Evolutionary conservation across 2,113 vertebrate genomes (phyloP).

Genomic region (Embiotoca jacksoni): DNA sequence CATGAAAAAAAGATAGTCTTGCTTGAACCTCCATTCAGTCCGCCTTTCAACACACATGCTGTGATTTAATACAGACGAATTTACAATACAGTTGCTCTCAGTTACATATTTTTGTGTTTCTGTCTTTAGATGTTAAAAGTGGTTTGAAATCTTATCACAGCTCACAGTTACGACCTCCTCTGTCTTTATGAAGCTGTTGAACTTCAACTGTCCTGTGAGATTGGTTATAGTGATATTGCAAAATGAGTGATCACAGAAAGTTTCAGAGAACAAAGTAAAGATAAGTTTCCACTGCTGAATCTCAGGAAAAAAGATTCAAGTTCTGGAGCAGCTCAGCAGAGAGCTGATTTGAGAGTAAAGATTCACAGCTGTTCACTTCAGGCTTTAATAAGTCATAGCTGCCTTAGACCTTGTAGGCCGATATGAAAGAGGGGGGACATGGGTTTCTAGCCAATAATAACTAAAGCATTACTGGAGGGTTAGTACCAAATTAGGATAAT

Average conservation of each 20-base stretch:
- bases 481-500: background rate
- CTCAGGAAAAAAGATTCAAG: background rate
- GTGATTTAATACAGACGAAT: background rate
- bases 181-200: background rate
- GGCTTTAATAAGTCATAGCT: background rate
- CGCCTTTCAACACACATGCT: no score
- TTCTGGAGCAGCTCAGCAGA: background rate
- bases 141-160: background rate
- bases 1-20: background rate
- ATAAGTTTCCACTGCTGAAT: background rate
- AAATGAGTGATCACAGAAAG: constrained; percentile 1
- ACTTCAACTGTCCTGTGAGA: background rate
- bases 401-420: no score
- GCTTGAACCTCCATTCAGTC: background rate
- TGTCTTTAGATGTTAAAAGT: background rate
- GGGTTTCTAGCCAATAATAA: constrained; percentile 2
- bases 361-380: background rate
- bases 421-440: background rate
- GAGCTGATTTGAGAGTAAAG: background rate
- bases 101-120: background rate
- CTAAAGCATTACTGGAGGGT: background rate
- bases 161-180: background rate
- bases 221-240: background rate
- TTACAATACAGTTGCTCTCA: background rate
- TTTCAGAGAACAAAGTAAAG: no score